A percentile compares a stretch with the other conserved stretches of the same genome.
These are phyloP conservation scores for Crotalus horridus DNA, from an alignment of 2,113 vertebrate species.

Conservation along the genomic window DNA sequence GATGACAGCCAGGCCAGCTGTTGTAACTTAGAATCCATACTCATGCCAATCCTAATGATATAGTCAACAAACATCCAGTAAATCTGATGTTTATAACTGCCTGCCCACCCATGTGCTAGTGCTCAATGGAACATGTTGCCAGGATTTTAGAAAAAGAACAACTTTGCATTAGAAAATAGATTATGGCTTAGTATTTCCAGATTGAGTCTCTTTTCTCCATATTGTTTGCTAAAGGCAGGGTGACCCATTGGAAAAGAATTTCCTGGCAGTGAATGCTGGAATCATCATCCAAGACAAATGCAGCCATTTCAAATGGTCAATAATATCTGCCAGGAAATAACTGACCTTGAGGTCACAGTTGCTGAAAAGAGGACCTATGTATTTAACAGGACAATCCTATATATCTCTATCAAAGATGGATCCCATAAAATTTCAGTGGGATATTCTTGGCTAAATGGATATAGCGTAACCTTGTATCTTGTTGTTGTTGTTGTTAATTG, in stretches of 20 bases:
- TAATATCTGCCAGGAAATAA: not conserved
- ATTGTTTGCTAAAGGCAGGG: not conserved
- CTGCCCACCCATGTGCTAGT: not conserved
- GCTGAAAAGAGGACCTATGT: not conserved
- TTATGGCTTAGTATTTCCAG: not conserved
- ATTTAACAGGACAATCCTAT: not conserved
- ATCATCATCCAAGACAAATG: constrained; percentile 10
- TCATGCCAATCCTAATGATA: not conserved
- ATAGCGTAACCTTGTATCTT: too few relatives aligned
- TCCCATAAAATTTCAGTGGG: not conserved
- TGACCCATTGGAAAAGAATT: constrained; percentile 1
- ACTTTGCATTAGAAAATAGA: not conserved
- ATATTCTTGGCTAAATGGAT: not conserved
- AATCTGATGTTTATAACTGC: not conserved
- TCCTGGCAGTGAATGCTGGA: constrained; percentile 3
- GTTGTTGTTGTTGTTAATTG: too few relatives aligned
- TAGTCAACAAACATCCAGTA: not conserved
- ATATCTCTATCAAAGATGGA: not conserved
- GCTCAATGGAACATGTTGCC: not conserved
- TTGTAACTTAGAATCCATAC: not conserved
- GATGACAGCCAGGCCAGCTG: not conserved
- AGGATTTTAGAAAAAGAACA: not conserved
- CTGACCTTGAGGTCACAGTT: not conserved
- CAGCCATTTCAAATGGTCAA: constrained; percentile 11
- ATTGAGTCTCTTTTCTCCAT: not conserved